Base-by-base conservation (phyloP, 2,113 vertebrate species). In the Sterrhoptilus dennistouni region DNA sequence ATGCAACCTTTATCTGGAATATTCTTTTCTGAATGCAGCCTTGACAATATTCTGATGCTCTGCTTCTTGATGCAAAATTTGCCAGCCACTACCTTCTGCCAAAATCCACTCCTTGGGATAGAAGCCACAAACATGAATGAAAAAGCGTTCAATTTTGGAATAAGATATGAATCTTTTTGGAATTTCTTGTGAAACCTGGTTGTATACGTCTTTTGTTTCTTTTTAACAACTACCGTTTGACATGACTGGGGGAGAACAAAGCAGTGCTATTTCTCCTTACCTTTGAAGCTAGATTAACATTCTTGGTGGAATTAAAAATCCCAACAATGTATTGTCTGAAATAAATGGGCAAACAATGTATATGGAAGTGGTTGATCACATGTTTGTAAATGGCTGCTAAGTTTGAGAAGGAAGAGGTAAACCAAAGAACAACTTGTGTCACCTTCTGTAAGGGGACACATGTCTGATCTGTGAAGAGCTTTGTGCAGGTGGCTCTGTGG, bases 201-300 rank as follows among this genome's bases (percentile, higher is more conserved):
- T 89, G 70, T 78, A 45, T 63, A 31, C 9, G 20, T 81, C 68
- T 71, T 81, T 84, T 87, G 49, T 93, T 7, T 53, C 53, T 49
- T 90, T 95, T 77, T 65, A 61, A 21, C 36, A 50, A 16, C 45
- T 65, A 16, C 75, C 69, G 22, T 92, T 95, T 10, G 35, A 36
- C 25, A 28, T 75, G 52, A 50, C 57, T 57, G 20, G 36, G n/a
- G 28, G 20, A 79, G 49, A 85, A 88, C 82, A 93, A 95, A 92
- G 82, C 65, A 76, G n/a, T 35, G 10, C 70, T 85, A 14, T 64
- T 91, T 82, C 70, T 87, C 25, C 76, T 83, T 61, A 88, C 50
- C 74, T 97, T 94, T 96, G 89, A 96, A 90, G 82, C 27, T 83
- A 94, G 91, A 93, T 96, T 91, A 93, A 96, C 66, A 74, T 95